Conservation (phyloP, 2,888 invertebrate species). For the Eupsilia transversa region DNA sequence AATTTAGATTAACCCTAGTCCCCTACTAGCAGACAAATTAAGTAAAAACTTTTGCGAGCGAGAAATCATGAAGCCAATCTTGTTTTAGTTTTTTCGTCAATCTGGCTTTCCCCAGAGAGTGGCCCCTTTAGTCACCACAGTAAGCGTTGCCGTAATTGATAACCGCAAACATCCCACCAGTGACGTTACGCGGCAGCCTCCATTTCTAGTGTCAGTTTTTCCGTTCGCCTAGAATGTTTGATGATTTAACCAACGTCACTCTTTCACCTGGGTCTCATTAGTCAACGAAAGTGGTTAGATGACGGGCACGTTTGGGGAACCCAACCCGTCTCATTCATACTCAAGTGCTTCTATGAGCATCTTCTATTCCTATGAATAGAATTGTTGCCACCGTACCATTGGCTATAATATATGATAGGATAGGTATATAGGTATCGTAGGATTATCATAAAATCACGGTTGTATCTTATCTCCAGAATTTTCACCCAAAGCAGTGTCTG, state of each 20-base stretch:
- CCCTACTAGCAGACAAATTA: neutral
- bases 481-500: neutral
- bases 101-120: neutral
- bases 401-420: neutral
- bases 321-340: neutral
- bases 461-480: neutral
- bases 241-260: slow-evolving; percentile 27
- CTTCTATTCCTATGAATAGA: no score
- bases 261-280: slow-evolving; percentile 7
- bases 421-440: no score
- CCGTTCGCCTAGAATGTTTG: neutral
- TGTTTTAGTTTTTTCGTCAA: neutral
- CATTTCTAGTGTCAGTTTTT: neutral
- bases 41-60: neutral
- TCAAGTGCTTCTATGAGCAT: neutral
- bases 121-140: neutral
- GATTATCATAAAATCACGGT: neutral
- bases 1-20: no score
- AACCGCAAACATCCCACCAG: slow-evolving; percentile 10
- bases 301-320: neutral
- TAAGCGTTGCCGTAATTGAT: neutral
- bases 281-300: slow-evolving; percentile 10
- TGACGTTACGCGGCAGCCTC: slow-evolving; percentile 2
- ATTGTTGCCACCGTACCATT: neutral
- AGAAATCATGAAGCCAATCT: neutral